Percentiles rank a stretch among this genome's conserved stretches.
These are phyloP conservation scores for Anguilla pacifica DNA, from an alignment of 2,797 vertebrate genomes.

Conservation along the genomic window DNA sequence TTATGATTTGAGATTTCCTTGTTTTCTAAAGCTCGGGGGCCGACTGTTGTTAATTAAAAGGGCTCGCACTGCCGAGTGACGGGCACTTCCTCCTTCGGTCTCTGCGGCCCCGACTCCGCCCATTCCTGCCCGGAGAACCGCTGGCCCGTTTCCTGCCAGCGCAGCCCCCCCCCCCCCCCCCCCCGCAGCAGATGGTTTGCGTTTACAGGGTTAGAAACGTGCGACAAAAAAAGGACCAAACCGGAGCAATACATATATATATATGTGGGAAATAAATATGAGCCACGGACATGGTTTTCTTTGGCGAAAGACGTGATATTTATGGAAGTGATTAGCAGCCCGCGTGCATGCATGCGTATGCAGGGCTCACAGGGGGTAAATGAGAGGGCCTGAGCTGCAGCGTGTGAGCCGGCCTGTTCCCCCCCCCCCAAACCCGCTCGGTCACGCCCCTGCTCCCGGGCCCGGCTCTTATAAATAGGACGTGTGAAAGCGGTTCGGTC, in stretches of 20 bases:
- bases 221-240: constrained; percentile 63
- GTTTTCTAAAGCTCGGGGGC: constrained; percentile 68
- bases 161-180: constrained; percentile 62
- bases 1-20: constrained; percentile 71
- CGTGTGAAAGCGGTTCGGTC: constrained; percentile 75
- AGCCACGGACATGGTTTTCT: constrained; percentile 27
- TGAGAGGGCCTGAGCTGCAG: constrained; percentile 69
- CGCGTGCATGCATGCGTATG: constrained; percentile 49
- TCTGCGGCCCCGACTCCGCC: constrained; percentile 36
- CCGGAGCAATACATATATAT: constrained; percentile 55
- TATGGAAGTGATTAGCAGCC: constrained; percentile 68
- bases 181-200: constrained; percentile 73
- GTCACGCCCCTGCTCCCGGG: constrained; percentile 69
- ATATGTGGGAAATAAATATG: constrained; percentile 27
- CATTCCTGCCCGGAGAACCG: constrained; percentile 48
- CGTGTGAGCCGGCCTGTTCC: constrained; percentile 27
- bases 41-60: constrained; percentile 74
- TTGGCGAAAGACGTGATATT: constrained; percentile 57
- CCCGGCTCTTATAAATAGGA: constrained; percentile 91
- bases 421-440: constrained; percentile 62
- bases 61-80: constrained; percentile 66
- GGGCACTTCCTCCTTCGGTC: constrained; percentile 50
- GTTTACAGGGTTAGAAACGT: constrained; percentile 63
- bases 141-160: constrained; percentile 63
- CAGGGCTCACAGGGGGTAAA: constrained; percentile 68